Conservation (phyloP, 2,113 vertebrate species). For the Ageneiosus marmoratus region DNA sequence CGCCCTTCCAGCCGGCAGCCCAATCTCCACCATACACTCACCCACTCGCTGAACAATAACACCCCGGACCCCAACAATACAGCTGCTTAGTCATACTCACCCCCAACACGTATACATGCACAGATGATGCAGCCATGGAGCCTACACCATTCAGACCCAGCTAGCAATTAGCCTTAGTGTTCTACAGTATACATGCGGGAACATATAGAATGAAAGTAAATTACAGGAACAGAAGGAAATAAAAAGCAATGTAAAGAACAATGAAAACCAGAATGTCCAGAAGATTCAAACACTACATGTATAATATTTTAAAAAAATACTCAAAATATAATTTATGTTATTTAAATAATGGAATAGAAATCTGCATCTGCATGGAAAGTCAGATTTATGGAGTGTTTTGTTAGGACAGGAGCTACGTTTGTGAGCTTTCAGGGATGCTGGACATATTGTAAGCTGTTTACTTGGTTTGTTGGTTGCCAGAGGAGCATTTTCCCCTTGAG, state of each 20-base stretch:
- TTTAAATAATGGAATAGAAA: not conserved
- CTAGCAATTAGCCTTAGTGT: slow-evolving; percentile 22
- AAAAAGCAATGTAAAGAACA: not conserved
- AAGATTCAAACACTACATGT: not conserved
- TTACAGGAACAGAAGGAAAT: not conserved
- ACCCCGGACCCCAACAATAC: slow-evolving; percentile 56
- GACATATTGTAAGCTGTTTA: slow-evolving; percentile 66
- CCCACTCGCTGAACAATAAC: slow-evolving; percentile 63
- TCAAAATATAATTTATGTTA: not conserved
- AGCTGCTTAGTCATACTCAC: slow-evolving; percentile 53
- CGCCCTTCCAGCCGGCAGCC: slow-evolving; percentile 50
- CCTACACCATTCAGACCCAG: slow-evolving; percentile 10
- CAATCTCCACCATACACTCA: slow-evolving; percentile 70
- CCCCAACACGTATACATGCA: slow-evolving; percentile 29
- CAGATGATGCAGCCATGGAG: slow-evolving; percentile 25
- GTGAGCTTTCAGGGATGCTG: slow-evolving; percentile 59
- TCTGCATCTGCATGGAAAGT: not conserved
- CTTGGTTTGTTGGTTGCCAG: slow-evolving; percentile 73
- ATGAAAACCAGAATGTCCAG: not conserved
- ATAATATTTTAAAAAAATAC: too few species aligned
- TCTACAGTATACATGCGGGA: not conserved
- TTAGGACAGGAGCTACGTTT: slow-evolving; percentile 19
- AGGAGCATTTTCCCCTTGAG: slow-evolving; percentile 66
- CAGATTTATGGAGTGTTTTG: not conserved
- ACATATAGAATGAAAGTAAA: not conserved